Conservation (phyloP, 2,113 vertebrate genomes). For the Paedocypris sp. region DNA sequence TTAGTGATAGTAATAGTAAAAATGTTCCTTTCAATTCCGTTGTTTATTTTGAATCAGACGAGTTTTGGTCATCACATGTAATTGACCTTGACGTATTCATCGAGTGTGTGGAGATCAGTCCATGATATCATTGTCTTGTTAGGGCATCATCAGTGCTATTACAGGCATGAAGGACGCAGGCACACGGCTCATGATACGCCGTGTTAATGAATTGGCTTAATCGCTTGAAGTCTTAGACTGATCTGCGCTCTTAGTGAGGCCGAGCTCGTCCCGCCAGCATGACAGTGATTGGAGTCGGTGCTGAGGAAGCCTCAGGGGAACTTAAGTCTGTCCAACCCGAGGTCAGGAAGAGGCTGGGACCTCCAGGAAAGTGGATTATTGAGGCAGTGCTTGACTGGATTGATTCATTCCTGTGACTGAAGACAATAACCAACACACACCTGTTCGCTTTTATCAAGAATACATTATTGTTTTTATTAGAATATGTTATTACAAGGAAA, state of each 20-base stretch:
- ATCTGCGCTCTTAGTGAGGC: neutral
- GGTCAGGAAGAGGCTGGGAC: slow-evolving; percentile 6
- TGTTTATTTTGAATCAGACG: no score
- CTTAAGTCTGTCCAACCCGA: slow-evolving; percentile 17
- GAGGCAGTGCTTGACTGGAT: neutral
- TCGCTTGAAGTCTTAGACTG: neutral
- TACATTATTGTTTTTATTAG: no score
- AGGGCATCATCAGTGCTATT: no score
- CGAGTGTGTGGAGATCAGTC: no score
- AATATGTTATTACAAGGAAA: no score
- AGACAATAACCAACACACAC: neutral
- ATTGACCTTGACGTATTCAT: no score
- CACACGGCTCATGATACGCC: neutral
- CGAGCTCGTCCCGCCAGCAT: neutral
- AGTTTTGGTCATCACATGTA: no score
- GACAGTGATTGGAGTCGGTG: slow-evolving; percentile 11
- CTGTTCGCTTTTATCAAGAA: no score
- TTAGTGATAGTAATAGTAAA: no score
- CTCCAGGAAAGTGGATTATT: slow-evolving; percentile 20
- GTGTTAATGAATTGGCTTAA: neutral
- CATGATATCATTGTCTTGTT: no score
- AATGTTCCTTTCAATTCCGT: no score
- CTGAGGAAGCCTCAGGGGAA: neutral
- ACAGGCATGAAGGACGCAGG: neutral
- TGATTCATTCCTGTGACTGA: neutral